phyloP scores from a whole-genome alignment of 2,888 invertebrate species.

The Leucoptera coffeella region DNA sequence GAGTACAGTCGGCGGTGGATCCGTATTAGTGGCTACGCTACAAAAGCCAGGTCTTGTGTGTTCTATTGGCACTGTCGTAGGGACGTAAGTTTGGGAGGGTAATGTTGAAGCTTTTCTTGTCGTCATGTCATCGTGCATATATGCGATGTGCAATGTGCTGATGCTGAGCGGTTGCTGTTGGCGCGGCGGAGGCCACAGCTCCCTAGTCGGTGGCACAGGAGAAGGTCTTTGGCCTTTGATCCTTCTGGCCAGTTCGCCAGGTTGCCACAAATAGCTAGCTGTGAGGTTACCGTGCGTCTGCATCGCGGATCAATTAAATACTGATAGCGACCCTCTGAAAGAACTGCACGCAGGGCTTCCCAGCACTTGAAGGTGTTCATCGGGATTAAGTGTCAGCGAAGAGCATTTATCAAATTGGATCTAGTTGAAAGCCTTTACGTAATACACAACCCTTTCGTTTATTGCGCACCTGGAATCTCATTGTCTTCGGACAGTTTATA shows the following conservation, averaged over 20 bases:
- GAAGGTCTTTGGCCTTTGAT: conserved; percentile 40
- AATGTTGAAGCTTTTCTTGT: conserved; percentile 24
- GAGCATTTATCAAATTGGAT: conserved; percentile 29
- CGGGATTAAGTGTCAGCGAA: conserved; percentile 17
- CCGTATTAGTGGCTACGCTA: conserved; percentile 39
- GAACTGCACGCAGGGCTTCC: conserved; percentile 32
- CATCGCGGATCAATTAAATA: conserved; percentile 22
- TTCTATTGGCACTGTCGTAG: conserved; percentile 14
- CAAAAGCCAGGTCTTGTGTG: conserved; percentile 18
- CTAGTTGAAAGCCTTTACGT: conserved; percentile 8
- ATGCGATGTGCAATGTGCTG: conserved; percentile 39
- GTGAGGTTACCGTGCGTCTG: conserved; percentile 41
- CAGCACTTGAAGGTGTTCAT: conserved; percentile 37
- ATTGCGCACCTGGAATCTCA: no score
- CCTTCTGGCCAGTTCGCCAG: conserved; percentile 38
- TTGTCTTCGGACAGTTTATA: no score
- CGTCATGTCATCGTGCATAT: conserved; percentile 27
- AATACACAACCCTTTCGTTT: conserved; percentile 1
- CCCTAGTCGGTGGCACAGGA: conserved; percentile 37
- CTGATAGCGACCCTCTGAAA: conserved; percentile 2
- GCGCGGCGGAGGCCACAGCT: conserved; percentile 26
- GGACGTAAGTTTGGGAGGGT: conserved; percentile 21
- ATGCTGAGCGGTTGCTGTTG: conserved; percentile 31
- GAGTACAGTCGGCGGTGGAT: conserved; percentile 23
- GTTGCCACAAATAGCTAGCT: conserved; percentile 43